These are phyloP conservation scores for Stenichneumon culpator DNA, from an alignment of 2,888 invertebrate species.

Conservation along the genomic window DNA sequence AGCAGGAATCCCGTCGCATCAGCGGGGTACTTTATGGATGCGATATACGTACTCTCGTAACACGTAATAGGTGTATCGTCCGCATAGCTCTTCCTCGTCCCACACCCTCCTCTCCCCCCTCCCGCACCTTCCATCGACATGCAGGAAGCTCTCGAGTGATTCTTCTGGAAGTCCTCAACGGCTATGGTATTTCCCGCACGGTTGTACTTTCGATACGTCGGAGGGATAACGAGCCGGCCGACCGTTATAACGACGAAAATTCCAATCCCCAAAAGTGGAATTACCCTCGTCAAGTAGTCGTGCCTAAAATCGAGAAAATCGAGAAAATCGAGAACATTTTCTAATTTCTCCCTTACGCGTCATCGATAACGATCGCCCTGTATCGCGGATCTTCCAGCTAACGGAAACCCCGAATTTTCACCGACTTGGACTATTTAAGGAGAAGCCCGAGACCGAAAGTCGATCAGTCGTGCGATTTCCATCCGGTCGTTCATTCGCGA, in stretches of 20 bases:
- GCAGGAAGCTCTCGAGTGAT: slow-evolving; percentile 55
- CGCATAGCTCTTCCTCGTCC: slow-evolving; percentile 44
- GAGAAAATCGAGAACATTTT: not conserved
- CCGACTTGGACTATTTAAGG: slow-evolving; percentile 39
- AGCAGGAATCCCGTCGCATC: slow-evolving; percentile 55
- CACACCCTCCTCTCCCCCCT: not conserved
- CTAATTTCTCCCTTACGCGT: not conserved
- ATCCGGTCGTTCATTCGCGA: slow-evolving; percentile 5
- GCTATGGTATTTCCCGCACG: slow-evolving; percentile 35
- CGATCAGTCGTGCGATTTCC: slow-evolving; percentile 17
- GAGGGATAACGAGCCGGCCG: slow-evolving; percentile 29
- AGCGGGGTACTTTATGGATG: not conserved
- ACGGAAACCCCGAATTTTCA: not conserved
- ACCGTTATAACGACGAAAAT: not conserved
- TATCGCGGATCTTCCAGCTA: not conserved
- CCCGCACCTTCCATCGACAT: not conserved
- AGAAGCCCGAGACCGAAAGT: not conserved
- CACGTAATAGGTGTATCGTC: slow-evolving; percentile 44
- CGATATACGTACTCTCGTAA: slow-evolving; percentile 37
- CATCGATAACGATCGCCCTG: slow-evolving; percentile 1
- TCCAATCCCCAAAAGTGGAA: slow-evolving; percentile 4
- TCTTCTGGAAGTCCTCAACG: slow-evolving; percentile 44
- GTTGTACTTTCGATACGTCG: slow-evolving; percentile 37
- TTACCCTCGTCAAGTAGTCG: not conserved
- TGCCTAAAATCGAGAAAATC: no score